Percentiles rank a stretch among this genome's conserved stretches.
These are phyloP conservation scores for Brassicogethes aeneus DNA, from an alignment of 2,888 invertebrate genomes.

Conservation along the genomic window DNA sequence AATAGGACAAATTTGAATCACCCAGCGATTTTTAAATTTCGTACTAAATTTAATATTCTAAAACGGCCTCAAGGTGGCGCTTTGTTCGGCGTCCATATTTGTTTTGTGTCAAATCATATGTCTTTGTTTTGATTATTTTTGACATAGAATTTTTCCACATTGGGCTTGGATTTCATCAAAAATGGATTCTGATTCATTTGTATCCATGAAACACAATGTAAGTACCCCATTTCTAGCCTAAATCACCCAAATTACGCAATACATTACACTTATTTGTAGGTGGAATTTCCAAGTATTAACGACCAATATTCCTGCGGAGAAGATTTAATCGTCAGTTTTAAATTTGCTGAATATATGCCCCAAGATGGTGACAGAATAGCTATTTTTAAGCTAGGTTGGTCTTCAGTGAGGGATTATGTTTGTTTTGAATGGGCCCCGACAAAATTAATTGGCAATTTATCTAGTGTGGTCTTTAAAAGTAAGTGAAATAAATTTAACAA, in stretches of 20 bases:
- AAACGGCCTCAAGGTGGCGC: no score
- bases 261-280: slow-evolving; percentile 16
- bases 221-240: neutral
- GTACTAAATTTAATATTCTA: no score
- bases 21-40: no score
- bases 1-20: no score
- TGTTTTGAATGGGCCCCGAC: slow-evolving; percentile 34
- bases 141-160: no score
- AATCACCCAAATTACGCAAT: neutral
- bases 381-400: slow-evolving; percentile 37
- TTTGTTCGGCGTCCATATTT: no score
- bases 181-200: neutral
- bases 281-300: slow-evolving; percentile 28
- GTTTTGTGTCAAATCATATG: no score
- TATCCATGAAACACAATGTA: neutral
- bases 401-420: slow-evolving; percentile 32
- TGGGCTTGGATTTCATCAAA: no score
- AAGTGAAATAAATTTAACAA: slow-evolving; percentile 14
- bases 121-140: no score
- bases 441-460: slow-evolving; percentile 8
- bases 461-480: slow-evolving; percentile 29
- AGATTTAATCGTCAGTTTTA: slow-evolving; percentile 29
- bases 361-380: slow-evolving; percentile 35
- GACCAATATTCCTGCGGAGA: slow-evolving; percentile 29
- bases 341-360: slow-evolving; percentile 27